Evolutionary conservation across 2,888 invertebrate species (phyloP).

Genomic region (Volucella zonaria): DNA sequence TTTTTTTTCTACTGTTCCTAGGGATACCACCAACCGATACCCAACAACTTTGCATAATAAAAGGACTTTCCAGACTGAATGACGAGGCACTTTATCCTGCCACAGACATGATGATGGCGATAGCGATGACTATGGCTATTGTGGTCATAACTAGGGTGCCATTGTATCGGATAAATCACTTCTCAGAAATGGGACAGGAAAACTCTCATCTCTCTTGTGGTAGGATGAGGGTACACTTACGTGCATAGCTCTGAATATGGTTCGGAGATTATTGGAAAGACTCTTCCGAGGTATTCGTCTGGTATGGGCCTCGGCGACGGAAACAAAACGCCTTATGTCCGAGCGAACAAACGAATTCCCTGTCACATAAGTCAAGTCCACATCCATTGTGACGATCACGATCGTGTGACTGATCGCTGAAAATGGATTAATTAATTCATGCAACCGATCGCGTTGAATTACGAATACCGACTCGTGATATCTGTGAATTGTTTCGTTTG

Average conservation of each 20-base stretch:
- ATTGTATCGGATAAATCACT: neutral
- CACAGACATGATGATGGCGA: neutral
- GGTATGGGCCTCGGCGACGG: too few species aligned
- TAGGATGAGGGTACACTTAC: neutral
- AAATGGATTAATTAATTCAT: constrained; percentile 55
- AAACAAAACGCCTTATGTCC: too few species aligned
- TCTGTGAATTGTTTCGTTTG: constrained; percentile 46
- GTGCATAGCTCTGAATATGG: too few species aligned
- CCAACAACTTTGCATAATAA: constrained; percentile 29
- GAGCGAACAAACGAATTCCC: too few species aligned
- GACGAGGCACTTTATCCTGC: constrained; percentile 18
- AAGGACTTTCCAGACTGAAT: constrained; percentile 33
- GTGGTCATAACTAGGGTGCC: neutral
- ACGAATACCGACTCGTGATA: constrained; percentile 20
- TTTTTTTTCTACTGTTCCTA: neutral
- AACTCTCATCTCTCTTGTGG: neutral
- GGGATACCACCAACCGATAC: too few species aligned
- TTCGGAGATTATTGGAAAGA: too few species aligned
- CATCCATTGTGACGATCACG: constrained; percentile 22
- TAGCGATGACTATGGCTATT: neutral
- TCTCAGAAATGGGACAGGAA: constrained; percentile 5
- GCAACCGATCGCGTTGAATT: constrained; percentile 48
- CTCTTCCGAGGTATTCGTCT: too few species aligned
- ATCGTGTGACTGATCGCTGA: constrained; percentile 33
- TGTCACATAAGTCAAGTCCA: neutral